Conservation (phyloP, 1,140 invertebrate species). For the Leptopilina boulardi region DNA sequence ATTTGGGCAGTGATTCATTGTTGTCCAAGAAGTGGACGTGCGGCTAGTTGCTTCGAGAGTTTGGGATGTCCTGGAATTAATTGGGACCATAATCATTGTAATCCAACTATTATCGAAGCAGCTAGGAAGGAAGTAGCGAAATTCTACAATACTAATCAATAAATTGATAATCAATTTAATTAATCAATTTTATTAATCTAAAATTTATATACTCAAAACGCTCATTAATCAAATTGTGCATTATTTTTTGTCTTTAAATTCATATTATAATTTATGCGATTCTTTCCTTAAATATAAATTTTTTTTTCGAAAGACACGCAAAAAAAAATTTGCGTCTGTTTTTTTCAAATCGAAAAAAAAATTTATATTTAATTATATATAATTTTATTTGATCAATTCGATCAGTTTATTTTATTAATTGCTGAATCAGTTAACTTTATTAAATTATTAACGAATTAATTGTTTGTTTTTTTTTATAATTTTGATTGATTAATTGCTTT, state of each 20-base stretch:
- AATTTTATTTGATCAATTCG: too few species aligned
- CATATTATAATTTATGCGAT: too few species aligned
- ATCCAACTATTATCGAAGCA: constrained; percentile 72
- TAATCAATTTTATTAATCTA: constrained; percentile 1
- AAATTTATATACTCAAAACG: background rate
- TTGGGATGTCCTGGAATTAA: constrained; percentile 80
- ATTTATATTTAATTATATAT: too few species aligned
- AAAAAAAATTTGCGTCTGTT: too few species aligned
- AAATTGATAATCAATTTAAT: background rate
- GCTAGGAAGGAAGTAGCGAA: constrained; percentile 74
- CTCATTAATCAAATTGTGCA: too few species aligned
- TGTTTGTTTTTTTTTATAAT: background rate
- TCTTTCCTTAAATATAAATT: too few species aligned
- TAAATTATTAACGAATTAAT: too few species aligned
- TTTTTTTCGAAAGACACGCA: too few species aligned
- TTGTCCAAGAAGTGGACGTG: constrained; percentile 74
- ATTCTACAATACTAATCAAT: constrained; percentile 66
- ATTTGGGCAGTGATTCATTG: constrained; percentile 83
- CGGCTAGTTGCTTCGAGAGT: constrained; percentile 80
- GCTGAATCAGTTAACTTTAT: too few species aligned
- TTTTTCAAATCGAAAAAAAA: too few species aligned
- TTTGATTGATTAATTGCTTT: background rate
- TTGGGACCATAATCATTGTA: constrained; percentile 81
- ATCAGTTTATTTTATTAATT: too few species aligned
- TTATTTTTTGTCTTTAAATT: too few species aligned